phyloP scores from a whole-genome alignment of 2,797 vertebrate genomes.

The Enteromius anoplus region DNA sequence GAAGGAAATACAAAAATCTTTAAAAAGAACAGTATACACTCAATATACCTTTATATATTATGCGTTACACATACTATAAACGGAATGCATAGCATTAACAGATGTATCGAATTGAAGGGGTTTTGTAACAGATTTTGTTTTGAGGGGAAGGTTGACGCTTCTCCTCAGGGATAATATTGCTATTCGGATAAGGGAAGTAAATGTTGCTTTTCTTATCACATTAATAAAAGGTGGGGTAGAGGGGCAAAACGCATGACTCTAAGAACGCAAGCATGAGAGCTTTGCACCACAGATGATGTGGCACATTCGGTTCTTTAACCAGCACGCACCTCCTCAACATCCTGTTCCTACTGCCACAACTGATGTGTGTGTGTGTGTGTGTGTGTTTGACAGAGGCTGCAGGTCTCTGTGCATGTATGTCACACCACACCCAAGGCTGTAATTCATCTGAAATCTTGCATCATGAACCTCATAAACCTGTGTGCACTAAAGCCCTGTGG shows the following conservation, averaged over 20 bases:
- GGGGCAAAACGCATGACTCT: constrained; percentile 38
- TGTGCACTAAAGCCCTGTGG: constrained; percentile 49
- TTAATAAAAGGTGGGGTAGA: constrained; percentile 26
- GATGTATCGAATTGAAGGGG: constrained; percentile 17
- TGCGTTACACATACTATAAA: constrained; percentile 43
- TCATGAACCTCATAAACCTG: constrained; percentile 40
- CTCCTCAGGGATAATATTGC: background rate
- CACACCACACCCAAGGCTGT: constrained; percentile 36
- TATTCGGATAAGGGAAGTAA: background rate
- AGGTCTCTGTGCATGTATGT: constrained; percentile 21
- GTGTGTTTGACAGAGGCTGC: constrained; percentile 22
- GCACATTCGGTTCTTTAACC: constrained; percentile 40
- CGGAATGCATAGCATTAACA: constrained; percentile 52
- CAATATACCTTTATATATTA: constrained; percentile 36
- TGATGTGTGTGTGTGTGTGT: constrained; percentile 8
- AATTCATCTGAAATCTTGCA: constrained; percentile 16
- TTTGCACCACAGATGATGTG: constrained; percentile 34
- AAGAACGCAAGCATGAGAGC: constrained; percentile 8
- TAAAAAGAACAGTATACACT: constrained; percentile 27
- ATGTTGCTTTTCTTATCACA: background rate
- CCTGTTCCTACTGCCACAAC: constrained; percentile 46
- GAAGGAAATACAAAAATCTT: constrained; percentile 37
- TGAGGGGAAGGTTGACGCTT: constrained; percentile 21
- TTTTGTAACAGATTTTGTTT: constrained; percentile 35
- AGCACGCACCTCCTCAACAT: constrained; percentile 33